Evolutionary conservation across 2,797 vertebrate genomes (phyloP), one percentile per base, ranked within the genome.

Genomic region (Clamator glandarius): DNA sequence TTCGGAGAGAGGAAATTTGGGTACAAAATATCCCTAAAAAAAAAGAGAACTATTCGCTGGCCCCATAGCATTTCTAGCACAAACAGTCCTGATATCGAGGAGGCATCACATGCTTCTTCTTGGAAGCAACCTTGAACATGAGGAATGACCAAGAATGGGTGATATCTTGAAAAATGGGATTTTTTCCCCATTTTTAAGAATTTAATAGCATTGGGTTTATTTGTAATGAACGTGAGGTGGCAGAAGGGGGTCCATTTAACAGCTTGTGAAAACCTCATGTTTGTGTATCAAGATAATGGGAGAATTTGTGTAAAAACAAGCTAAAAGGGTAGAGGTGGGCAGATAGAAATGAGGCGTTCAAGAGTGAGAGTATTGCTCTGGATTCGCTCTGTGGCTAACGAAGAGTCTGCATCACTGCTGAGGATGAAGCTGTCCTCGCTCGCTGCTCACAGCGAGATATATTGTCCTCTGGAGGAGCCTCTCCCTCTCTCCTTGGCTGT

Each of bases 61-160:
- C 5, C 10, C 23, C 6, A 23, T 52, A 41, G 5, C 39, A 3
- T 50, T 76, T 78, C 51, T 67, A 23, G 28, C 29, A 31, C 46
- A 35, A n/a, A 28, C 0, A 0, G 24, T 89, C 13, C 74, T 35
- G 5, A 23, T 41, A 25, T 24, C 58, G 21, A 9, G n/a, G 24
- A 81, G 25, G 11, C 15, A 31, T 44, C 59, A 3, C 5, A 4
- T 1, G 5, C 75, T 12, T 11, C 15, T 5, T 0, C 21, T 69
- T 64, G 28, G 50, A 58, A 64, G 67, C 33, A 61, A 11, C 12
- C 20, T 66, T 24, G 20, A 54, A 12, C 1, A 0, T 12, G 52
- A 64, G 54, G 17, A 55, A 54, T 58, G 29, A 21, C 29, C 44
- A 12, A n/a, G 35, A 54, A 33, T 10, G 20, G 31, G 6, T 7